Evolutionary conservation across 2,797 vertebrate species (phyloP).

Genomic region (Aselliscus stoliczkanus): DNA sequence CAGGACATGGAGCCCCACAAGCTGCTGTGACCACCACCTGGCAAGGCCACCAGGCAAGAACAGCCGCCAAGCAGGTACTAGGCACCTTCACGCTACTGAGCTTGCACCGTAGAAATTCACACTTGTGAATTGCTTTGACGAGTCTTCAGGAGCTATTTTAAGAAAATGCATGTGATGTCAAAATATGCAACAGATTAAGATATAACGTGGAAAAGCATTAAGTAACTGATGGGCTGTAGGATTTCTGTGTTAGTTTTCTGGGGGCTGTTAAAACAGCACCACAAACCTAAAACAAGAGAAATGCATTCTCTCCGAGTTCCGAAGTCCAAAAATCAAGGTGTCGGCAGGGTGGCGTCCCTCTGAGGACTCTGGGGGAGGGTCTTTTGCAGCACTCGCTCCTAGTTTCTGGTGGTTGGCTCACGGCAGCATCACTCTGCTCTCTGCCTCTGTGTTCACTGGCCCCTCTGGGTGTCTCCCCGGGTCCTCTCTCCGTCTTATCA

Average conservation of each 20-base stretch:
- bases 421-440: rapidly evolving
- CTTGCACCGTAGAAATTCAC: rapidly evolving
- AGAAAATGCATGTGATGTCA: not conserved
- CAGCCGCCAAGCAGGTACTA: not conserved
- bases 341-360: too few relatives aligned
- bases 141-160: not conserved
- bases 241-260: not conserved
- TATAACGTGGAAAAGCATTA: not conserved
- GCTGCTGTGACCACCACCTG: rapidly evolving
- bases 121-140: not conserved
- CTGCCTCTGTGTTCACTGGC: not conserved
- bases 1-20: too few relatives aligned
- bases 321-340: not conserved
- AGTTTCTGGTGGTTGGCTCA: not conserved
- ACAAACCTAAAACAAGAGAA: too few relatives aligned
- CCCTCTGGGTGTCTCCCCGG: not conserved
- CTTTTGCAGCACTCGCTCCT: not conserved
- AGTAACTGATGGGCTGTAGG: not conserved
- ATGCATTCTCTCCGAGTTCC: not conserved
- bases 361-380: not conserved
- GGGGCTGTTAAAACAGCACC: too few relatives aligned
- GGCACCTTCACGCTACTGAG: rapidly evolving
- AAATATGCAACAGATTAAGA: not conserved
- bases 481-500: not conserved
- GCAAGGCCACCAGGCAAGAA: not conserved